phyloP scores from a whole-genome alignment of 2,888 invertebrate species.

The Phalangium opilio region DNA sequence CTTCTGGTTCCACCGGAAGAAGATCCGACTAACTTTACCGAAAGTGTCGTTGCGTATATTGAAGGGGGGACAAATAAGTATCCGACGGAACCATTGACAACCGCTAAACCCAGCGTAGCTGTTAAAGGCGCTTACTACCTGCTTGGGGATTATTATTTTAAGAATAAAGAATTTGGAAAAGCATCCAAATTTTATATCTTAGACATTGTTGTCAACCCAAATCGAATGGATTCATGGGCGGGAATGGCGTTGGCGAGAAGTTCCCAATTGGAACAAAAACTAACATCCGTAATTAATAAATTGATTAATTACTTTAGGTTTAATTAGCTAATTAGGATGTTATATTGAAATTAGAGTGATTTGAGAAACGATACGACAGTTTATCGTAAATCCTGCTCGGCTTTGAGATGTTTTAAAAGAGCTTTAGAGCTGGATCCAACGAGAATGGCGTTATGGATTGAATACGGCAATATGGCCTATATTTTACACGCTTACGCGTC shows the following conservation, averaged over 20 bases:
- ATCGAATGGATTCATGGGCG: slow-evolving; percentile 82
- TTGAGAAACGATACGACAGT: slow-evolving; percentile 27
- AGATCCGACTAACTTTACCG: slow-evolving; percentile 35
- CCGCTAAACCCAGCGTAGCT: slow-evolving; percentile 22
- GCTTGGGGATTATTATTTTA: slow-evolving; percentile 84
- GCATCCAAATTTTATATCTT: slow-evolving; percentile 65
- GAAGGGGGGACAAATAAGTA: slow-evolving; percentile 42
- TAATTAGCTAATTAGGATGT: too few species aligned
- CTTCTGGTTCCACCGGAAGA: slow-evolving; percentile 25
- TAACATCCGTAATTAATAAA: slow-evolving; percentile 60
- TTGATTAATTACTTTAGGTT: too few species aligned
- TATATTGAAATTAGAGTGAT: slow-evolving; percentile 20
- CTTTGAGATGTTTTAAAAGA: slow-evolving; percentile 62
- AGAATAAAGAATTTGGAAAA: slow-evolving; percentile 55
- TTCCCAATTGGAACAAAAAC: slow-evolving; percentile 55
- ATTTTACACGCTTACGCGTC: slow-evolving; percentile 80
- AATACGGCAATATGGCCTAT: slow-evolving; percentile 79
- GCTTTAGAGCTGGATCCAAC: slow-evolving; percentile 55
- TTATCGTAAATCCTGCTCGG: slow-evolving; percentile 41
- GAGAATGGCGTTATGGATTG: slow-evolving; percentile 66
- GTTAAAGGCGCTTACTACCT: slow-evolving; percentile 61
- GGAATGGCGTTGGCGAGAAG: slow-evolving; percentile 53
- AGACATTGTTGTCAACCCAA: slow-evolving; percentile 64
- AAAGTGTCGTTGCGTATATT: slow-evolving; percentile 50
- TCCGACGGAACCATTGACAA: slow-evolving; percentile 29